phyloP scores from a whole-genome alignment of 2,113 vertebrate species.

The Odontesthes bonariensis region DNA sequence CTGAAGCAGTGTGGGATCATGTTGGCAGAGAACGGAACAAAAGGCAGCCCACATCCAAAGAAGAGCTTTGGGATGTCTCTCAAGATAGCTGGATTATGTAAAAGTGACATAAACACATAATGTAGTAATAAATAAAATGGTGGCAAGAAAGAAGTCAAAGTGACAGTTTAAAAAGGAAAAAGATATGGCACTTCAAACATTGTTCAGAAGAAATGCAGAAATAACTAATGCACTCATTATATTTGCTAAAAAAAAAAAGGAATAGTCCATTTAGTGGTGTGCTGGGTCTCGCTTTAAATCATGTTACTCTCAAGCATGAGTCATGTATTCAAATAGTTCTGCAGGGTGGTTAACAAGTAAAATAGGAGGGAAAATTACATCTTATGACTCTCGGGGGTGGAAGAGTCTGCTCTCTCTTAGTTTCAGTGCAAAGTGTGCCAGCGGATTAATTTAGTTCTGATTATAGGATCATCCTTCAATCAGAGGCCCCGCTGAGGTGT shows the following conservation, averaged over 20 bases:
- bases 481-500: conserved; percentile 23
- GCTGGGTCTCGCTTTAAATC: neutral
- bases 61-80: too few relatives aligned
- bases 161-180: neutral
- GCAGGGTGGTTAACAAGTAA: conserved; percentile 6
- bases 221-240: neutral
- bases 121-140: too few relatives aligned
- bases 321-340: conserved; percentile 18
- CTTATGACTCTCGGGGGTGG: neutral
- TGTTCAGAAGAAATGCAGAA: too few relatives aligned
- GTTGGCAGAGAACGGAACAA: too few relatives aligned
- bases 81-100: too few relatives aligned
- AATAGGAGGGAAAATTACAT: conserved; percentile 6
- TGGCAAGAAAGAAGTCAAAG: too few relatives aligned
- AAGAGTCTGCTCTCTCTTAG: conserved; percentile 13
- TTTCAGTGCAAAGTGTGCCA: conserved; percentile 9
- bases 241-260: neutral
- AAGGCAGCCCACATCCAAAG: too few relatives aligned
- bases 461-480: conserved; percentile 32
- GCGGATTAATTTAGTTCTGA: conserved; percentile 39
- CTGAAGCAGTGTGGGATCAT: too few relatives aligned
- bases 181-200: too few relatives aligned
- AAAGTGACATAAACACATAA: too few relatives aligned
- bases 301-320: neutral
- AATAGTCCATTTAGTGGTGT: neutral